Base-by-base conservation (phyloP, 1,140 invertebrate genomes). In the Anoplophora glabripennis region DNA sequence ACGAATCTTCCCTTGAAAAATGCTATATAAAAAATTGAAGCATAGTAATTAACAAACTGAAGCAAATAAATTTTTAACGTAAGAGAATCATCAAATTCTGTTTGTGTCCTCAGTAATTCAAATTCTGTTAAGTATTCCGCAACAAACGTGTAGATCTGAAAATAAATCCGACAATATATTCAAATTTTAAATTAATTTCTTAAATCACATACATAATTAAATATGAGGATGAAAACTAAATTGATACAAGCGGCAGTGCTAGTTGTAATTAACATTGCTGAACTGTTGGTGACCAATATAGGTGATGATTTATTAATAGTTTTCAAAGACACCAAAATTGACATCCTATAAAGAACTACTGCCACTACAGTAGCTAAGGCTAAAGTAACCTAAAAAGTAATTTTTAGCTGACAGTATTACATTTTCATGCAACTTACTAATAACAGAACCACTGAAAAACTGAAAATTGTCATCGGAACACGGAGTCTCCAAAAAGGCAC, bases 41-140 rank as follows among this genome's bases (percentile, higher is more conserved):
- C 92, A 77, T 99, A 99, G 76, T 97, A 98, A 77, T 99, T 99
- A 34, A 99, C 92, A 79, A 99, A 99, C 79, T 99, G 94, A 36
- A 99, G 84, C 7, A 99, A 76, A 76, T 98, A 99, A 67, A 99
- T 96, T 81, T 99, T 99, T 9, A 99, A 79, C 0, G 94, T 98
- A 12, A 98, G 77, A 40, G 93, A 95, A 70, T 99, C 94, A 72
- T 99, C 96, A 78, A 97, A 99, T 78, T 99, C 94, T 0, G 93
- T 95, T 79, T 99, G 95, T 0, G 96, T 99, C 54, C 96, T 81
- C 52, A 93, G 85, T 64, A 97, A 82, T 81, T 99, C 93, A 75
- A 94, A 84, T 79, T 98, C 94, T 0, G 96, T 99, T 37, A 99
- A 81, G 76, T 92, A 94, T 67, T 94, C 84, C 0, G 96, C 96